Evolutionary conservation across 2,888 invertebrate genomes (phyloP), one percentile per base, ranked within the genome.

Genomic region (Gari tellinella): DNA sequence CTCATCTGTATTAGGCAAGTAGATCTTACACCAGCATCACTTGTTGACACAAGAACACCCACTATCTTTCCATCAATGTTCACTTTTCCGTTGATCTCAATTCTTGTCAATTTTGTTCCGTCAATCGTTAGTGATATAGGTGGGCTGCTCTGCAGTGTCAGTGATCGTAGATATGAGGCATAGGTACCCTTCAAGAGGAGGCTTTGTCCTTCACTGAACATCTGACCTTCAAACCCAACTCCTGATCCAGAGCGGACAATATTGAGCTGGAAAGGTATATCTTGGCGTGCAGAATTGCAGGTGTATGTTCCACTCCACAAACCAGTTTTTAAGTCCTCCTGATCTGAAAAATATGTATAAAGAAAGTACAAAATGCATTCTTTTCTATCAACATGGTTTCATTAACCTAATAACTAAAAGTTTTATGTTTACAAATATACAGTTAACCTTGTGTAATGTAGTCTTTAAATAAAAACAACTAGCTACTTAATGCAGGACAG

Each of bases 281-380:
- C 46, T 2, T 10, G 23, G 14, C 48, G 25, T 23, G 67, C 63
- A 43, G 64, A 62, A 19, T 55, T 15, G 37, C 76, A 76, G n/a
- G 67, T 67, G 45, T 67, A 76, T 43, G 65, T 72, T 19, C 76
- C 76, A 2, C 31, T 64, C 72, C 72, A 77, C 37, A 62, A 52
- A 57, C 72, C 72, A n/a, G 70, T 49, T 15, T 57, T 37, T 10
- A 72, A 52, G 40, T 61, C 48, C 12, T 60, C 55, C 12, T 51
- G 60, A 72, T 55, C 70, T 72, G 26, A 23, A 60, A 67, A n/a
- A 17, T 25, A 26, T n/a, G n/a, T n/a, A n/a, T n/a, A n/a, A n/a
- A n/a, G n/a, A n/a, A n/a, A n/a, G n/a, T n/a, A n/a, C n/a, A n/a
- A n/a, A n/a, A n/a, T n/a, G n/a, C n/a, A n/a, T n/a, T n/a, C n/a